Conservation (phyloP, 2,797 vertebrate species). For the Danio tinwini region DNA sequence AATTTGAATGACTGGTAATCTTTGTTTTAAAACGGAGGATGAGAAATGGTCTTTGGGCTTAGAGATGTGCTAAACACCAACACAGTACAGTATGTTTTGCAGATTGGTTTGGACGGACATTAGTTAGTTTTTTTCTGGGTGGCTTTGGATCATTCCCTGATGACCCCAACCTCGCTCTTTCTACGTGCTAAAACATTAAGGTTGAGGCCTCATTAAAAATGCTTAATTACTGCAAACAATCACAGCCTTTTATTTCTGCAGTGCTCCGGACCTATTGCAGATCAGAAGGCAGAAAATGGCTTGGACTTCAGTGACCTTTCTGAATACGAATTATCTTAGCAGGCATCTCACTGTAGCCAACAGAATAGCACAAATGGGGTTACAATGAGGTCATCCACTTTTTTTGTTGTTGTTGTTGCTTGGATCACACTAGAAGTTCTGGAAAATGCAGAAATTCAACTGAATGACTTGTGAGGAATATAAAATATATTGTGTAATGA, state of each 20-base stretch:
- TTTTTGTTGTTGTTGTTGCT: too few relatives aligned
- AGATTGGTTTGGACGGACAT: conserved; percentile 6
- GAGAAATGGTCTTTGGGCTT: not conserved
- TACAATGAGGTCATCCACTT: conserved; percentile 8
- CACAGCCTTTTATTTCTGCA: conserved; percentile 13
- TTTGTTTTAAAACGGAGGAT: not conserved
- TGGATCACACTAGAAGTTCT: not conserved
- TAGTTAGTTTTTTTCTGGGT: not conserved
- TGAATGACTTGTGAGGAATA: not conserved
- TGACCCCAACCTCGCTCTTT: conserved; percentile 9
- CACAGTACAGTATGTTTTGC: not conserved
- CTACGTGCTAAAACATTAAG: conserved; percentile 38
- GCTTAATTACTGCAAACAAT: conserved; percentile 49
- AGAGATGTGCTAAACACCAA: conserved; percentile 18
- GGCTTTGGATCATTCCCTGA: conserved; percentile 18
- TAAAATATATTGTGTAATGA: not conserved
- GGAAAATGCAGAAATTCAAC: not conserved
- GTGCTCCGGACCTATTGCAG: conserved; percentile 21
- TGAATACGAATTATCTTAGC: conserved; percentile 46
- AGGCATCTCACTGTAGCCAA: conserved; percentile 22
- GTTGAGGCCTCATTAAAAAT: conserved; percentile 51
- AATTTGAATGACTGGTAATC: conserved; percentile 16
- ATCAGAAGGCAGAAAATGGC: conserved; percentile 20
- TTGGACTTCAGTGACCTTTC: conserved; percentile 4
- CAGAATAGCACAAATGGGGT: conserved; percentile 6